Evolutionary conservation across 2,888 invertebrate species (phyloP).

Genomic region (Apotomis betuletana): DNA sequence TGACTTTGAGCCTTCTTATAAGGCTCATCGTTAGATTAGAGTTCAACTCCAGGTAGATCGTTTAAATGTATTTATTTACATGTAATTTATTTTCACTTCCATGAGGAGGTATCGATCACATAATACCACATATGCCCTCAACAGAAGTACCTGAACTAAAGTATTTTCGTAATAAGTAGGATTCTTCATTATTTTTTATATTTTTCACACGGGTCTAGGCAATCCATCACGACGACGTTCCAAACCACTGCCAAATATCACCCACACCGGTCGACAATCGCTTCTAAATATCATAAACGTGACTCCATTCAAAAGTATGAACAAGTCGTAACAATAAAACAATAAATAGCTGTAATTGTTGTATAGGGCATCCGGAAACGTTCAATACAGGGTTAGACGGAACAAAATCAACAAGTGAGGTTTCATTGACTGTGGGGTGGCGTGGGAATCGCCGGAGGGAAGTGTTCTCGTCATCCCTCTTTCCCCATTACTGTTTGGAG

Average conservation of each 20-base stretch:
- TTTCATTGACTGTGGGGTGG: slow-evolving; percentile 66
- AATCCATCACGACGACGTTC: slow-evolving; percentile 6
- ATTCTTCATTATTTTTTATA: neutral
- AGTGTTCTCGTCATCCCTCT: slow-evolving; percentile 72
- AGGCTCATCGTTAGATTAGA: too few species aligned
- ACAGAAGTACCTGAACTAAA: too few species aligned
- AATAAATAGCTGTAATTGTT: slow-evolving; percentile 45
- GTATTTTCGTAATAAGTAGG: too few species aligned
- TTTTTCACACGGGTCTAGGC: neutral
- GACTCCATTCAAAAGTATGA: slow-evolving; percentile 47
- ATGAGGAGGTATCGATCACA: too few species aligned
- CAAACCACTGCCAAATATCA: slow-evolving; percentile 3
- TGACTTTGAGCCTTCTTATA: too few species aligned
- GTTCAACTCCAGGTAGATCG: too few species aligned
- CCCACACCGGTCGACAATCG: neutral
- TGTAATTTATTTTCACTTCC: too few species aligned
- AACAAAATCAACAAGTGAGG: slow-evolving; percentile 77
- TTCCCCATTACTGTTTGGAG: slow-evolving; percentile 48
- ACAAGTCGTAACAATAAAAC: slow-evolving; percentile 57
- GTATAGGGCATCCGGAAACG: slow-evolving; percentile 67
- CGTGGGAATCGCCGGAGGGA: slow-evolving; percentile 77
- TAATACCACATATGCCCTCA: too few species aligned
- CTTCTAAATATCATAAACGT: slow-evolving; percentile 27
- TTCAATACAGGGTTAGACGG: slow-evolving; percentile 59
- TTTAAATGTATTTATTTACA: too few species aligned